Percentiles rank a stretch among this genome's conserved stretches.
phyloP scores from a whole-genome alignment of 1,140 invertebrate species.

The Globodera ellingtonae region DNA sequence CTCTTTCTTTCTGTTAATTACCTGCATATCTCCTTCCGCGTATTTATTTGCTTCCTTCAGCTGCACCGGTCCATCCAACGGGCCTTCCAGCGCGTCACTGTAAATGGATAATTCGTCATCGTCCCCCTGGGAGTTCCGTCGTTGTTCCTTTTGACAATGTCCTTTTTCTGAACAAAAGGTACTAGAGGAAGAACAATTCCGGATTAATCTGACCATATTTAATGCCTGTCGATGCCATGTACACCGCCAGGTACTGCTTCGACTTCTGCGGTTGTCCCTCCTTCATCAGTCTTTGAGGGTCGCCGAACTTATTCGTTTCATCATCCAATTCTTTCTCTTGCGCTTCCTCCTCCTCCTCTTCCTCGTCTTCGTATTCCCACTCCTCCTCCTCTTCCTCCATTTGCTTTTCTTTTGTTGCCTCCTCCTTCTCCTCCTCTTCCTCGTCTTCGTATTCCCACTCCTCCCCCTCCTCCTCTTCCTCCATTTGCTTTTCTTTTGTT shows the following conservation, averaged over 20 bases:
- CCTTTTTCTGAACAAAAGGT: not conserved
- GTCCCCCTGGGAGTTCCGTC: not conserved
- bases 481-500: not conserved
- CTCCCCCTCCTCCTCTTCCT: not conserved
- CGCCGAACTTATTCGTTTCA: not conserved
- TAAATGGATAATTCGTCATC: constrained; percentile 23
- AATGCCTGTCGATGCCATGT: not conserved
- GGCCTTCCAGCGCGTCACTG: constrained; percentile 22
- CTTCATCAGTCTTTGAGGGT: not conserved
- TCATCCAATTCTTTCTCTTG: not conserved
- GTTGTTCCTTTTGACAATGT: not conserved
- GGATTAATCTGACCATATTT: not conserved
- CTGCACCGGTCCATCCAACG: not conserved
- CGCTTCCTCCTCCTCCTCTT: constrained; percentile 6
- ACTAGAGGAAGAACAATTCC: not conserved
- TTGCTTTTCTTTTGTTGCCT: not conserved
- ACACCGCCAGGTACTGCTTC: not conserved
- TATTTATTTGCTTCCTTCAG: not conserved
- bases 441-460: constrained; percentile 13
- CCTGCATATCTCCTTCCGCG: too few species aligned
- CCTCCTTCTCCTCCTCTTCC: not conserved
- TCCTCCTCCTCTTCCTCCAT: not conserved
- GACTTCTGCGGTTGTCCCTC: not conserved
- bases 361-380: not conserved
- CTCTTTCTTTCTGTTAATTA: too few species aligned